Percentiles rank a stretch among this genome's conserved stretches.
phyloP scores from a whole-genome alignment of 1,140 invertebrate genomes.

The Drosophila hydei region DNA sequence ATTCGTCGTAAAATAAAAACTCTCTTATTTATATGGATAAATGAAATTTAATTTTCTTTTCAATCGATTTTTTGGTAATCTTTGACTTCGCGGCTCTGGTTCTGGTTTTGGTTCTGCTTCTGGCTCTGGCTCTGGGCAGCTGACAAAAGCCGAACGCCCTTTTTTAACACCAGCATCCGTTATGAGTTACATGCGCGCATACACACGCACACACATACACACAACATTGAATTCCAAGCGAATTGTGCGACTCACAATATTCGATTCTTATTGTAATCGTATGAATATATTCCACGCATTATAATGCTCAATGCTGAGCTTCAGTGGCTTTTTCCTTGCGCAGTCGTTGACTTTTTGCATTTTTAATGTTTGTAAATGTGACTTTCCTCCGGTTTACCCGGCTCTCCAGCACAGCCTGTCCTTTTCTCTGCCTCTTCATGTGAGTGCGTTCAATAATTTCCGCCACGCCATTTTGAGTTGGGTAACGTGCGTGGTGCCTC shows the following conservation, averaged over 20 bases:
- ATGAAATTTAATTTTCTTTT: slow-evolving; percentile 19
- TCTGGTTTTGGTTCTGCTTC: neutral
- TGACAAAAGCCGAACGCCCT: slow-evolving; percentile 30
- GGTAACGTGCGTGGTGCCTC: slow-evolving; percentile 60
- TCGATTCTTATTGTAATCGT: slow-evolving; percentile 81
- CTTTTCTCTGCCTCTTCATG: slow-evolving; percentile 30
- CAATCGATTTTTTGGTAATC: slow-evolving; percentile 42
- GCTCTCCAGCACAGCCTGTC: slow-evolving; percentile 7
- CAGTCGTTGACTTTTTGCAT: slow-evolving; percentile 80
- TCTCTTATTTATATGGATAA: neutral
- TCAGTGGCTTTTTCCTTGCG: slow-evolving; percentile 74
- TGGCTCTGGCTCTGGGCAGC: slow-evolving; percentile 9
- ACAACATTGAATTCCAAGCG: slow-evolving; percentile 31
- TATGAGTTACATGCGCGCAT: slow-evolving; percentile 13
- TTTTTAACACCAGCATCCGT: slow-evolving; percentile 43
- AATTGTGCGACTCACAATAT: slow-evolving; percentile 61
- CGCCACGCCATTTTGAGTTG: slow-evolving; percentile 74
- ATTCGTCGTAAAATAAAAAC: neutral
- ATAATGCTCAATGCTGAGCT: slow-evolving; percentile 71
- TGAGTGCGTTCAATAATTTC: slow-evolving; percentile 76
- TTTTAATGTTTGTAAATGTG: slow-evolving; percentile 73
- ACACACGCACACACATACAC: slow-evolving; percentile 5
- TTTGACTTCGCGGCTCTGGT: slow-evolving; percentile 29
- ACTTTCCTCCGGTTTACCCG: neutral
- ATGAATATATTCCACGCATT: slow-evolving; percentile 79